These are phyloP conservation scores for Cinclus cinclus DNA, from an alignment of 2,113 vertebrate species.

Conservation along the genomic window DNA sequence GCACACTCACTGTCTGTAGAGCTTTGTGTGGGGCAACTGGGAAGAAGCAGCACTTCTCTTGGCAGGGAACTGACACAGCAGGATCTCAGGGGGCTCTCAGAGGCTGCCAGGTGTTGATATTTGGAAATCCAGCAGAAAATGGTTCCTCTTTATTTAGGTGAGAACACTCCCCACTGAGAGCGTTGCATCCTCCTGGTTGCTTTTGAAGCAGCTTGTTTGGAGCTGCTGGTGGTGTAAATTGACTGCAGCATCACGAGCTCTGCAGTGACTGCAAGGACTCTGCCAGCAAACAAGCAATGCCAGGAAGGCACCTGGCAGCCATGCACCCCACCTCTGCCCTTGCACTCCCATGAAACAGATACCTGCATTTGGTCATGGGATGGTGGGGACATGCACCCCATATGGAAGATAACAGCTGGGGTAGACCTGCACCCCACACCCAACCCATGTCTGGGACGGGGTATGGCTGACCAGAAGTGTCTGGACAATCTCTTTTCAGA, in stretches of 20 bases:
- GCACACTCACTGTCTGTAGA: fast-evolving
- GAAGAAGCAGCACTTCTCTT: background rate
- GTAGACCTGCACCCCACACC: background rate
- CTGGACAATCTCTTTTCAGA: background rate
- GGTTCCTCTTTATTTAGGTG: background rate
- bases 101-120: background rate
- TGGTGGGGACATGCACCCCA: background rate
- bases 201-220: slow-evolving; percentile 15
- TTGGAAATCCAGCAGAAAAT: slow-evolving; percentile 9
- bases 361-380: background rate
- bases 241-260: background rate
- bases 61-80: background rate
- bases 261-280: background rate
- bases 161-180: background rate
- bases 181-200: background rate
- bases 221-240: background rate
- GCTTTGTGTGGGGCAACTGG: background rate
- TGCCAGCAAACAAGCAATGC: background rate
- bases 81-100: background rate
- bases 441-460: background rate
- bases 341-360: background rate
- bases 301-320: background rate
- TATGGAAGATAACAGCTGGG: background rate
- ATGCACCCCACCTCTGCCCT: background rate
- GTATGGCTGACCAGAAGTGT: background rate